Base-by-base conservation (phyloP, 2,797 vertebrate genomes). In the Melanitta fusca region DNA sequence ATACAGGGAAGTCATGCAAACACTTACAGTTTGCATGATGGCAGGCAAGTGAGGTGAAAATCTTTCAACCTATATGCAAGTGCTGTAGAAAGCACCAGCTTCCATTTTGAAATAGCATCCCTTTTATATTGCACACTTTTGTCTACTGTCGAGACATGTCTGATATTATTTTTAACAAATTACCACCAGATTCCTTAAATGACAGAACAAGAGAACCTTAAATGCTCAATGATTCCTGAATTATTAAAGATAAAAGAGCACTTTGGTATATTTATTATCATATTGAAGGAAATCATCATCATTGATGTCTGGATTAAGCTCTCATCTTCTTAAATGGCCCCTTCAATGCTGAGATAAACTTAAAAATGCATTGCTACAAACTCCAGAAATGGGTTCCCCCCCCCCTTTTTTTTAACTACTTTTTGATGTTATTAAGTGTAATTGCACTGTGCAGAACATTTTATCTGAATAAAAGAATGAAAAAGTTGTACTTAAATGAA, bases 171-270 rank as follows among this genome's bases (percentile, higher is more conserved):
- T 97, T 95, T 95, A 95, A 96, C 62, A 54, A 80, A 97, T 80
- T 93, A 85, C 93, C 91, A 93, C 95, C 94, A 61, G 72, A 96
- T 97, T 97, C 96, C 89, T 94, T 81, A 96, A 97, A 97, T 65
- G 95, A 96, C 95, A 97, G 96, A 97, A 95, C 77, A 96, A 72
- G 74, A 97, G 95, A 96, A 92, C 95, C 87, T 97, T 95, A 97
- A 97, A 97, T 88, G 96, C 85, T 94, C 94, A 93, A 89, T 49
- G 82, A 95, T 93, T 97, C 83, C 81, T 98, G 97, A 98, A 98
- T 98, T 98, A 98, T 97, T 98, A 97, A 98, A 97, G 95, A 94
- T 96, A 97, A 98, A 97, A 97, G 94, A 92, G 91, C 90, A 97
- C 94, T 98, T 97, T 54, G 27, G 83, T 72, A 75, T 96, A 97